Evolutionary conservation across 2,888 invertebrate genomes (phyloP), one percentile per base, ranked within the genome.

Genomic region (Homarus gammarus): DNA sequence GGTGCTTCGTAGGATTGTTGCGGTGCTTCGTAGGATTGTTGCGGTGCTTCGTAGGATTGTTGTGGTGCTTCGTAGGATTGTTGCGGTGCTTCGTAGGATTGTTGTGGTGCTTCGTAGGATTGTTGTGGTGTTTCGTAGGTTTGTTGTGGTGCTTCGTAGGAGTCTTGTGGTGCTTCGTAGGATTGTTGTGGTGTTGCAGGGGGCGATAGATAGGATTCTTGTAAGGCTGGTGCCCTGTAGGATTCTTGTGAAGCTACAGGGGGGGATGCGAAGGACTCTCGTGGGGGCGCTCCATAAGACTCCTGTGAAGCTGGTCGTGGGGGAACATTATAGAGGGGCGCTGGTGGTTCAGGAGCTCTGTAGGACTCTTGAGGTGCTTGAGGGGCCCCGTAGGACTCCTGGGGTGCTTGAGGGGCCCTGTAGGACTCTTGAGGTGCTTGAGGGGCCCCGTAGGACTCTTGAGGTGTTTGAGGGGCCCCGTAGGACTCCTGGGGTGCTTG

Each of bases 31-130:
- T 27, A 49, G 15, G 84, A 84, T 44, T 82, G 82, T 70, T 82
- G 82, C 22, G 84, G 82, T 31, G 49, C 18, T 12, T 38, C 49
- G 31, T 87, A 82, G 15, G 81, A 75, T 73, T 87, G 73, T n/a
- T 87, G 87, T 1, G n/a, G 38, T n/a, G 82, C 61, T 31, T 27
- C 70, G 27, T 49, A 64, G 33, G 81, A 81, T 31, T 64, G 64
- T 40, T 81, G 61, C 38, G 81, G 64, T 15, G 81, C 1, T 44
- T 72, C 70, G n/a, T 83, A 83, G 40, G 70, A 72, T 12, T 72
- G 72, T 36, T 72, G 83, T 38, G 84, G 56, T 2, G 56, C 18
- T 36, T 36, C 56, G 31, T 56, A 78, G 33, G 78, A 56, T 36
- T 77, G 85, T n/a, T 85, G 85, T 15, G 68, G 82, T 31, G 64